Conservation (phyloP, 2,113 vertebrate genomes). For the Coryphaenoides rupestris region DNA sequence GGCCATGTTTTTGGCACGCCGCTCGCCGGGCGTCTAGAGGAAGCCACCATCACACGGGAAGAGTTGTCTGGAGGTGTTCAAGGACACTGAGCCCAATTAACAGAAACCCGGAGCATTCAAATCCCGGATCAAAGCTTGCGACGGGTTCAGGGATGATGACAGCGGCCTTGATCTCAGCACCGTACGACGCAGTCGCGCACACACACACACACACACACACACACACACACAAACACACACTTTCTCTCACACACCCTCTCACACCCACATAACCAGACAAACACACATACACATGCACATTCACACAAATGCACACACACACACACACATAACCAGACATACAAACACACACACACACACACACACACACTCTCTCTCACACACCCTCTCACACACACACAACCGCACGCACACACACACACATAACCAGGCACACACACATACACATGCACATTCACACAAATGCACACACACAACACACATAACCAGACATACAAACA, state of each 20-base stretch:
- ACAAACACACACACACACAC: too few species aligned
- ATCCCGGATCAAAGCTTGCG: constrained; percentile 59
- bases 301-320: constrained; percentile 14
- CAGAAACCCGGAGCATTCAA: constrained; percentile 54
- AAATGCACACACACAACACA: too few species aligned
- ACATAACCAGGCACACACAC: constrained; percentile 1
- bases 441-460: too few species aligned
- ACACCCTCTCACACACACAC: too few species aligned
- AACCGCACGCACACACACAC: too few species aligned
- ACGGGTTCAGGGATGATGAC: constrained; percentile 53
- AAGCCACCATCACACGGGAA: background rate
- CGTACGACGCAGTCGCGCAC: background rate
- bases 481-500: too few species aligned
- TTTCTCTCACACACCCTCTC: constrained; percentile 6
- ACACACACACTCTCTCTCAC: background rate
- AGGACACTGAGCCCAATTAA: constrained; percentile 30
- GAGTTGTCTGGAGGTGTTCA: constrained; percentile 24
- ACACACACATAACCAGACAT: background rate
- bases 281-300: constrained; percentile 1
- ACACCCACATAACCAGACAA: background rate
- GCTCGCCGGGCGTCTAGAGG: constrained; percentile 30
- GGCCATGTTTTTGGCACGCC: background rate
- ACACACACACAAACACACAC: constrained; percentile 12
- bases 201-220: background rate
- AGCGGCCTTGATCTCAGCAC: constrained; percentile 53